These are phyloP conservation scores for Muscina levida DNA, from an alignment of 2,888 invertebrate species.

Conservation along the genomic window DNA sequence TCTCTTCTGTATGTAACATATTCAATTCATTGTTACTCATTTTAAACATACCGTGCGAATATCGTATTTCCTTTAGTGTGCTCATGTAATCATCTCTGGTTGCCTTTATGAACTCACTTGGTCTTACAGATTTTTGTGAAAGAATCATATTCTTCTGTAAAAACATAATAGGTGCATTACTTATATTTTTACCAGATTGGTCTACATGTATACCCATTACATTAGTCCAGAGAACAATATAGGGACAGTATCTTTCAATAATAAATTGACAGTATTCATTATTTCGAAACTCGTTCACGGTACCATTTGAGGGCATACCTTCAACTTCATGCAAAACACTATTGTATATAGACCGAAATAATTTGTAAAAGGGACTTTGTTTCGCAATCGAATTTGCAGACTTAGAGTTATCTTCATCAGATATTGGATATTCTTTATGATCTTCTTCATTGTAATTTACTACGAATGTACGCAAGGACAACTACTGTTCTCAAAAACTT, in stretches of 20 bases:
- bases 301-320: background rate
- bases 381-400: too few species aligned
- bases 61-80: conserved; percentile 8
- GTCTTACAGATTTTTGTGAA: conserved; percentile 21
- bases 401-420: too few species aligned
- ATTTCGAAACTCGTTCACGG: background rate
- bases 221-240: conserved; percentile 24
- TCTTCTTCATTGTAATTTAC: too few species aligned
- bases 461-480: too few species aligned
- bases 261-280: background rate
- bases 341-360: too few species aligned
- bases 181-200: conserved; percentile 20
- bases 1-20: background rate
- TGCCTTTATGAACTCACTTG: conserved; percentile 8
- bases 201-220: conserved; percentile 32
- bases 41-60: too few species aligned
- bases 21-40: background rate
- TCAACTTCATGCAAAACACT: too few species aligned
- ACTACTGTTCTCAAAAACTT: too few species aligned
- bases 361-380: too few species aligned
- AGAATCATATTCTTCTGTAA: conserved; percentile 19
- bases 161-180: conserved; percentile 18
- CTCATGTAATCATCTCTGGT: conserved; percentile 11
- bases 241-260: conserved; percentile 2
- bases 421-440: too few species aligned